These are phyloP conservation scores for Epinotia ramella DNA, from an alignment of 2,888 invertebrate species.

Conservation along the genomic window DNA sequence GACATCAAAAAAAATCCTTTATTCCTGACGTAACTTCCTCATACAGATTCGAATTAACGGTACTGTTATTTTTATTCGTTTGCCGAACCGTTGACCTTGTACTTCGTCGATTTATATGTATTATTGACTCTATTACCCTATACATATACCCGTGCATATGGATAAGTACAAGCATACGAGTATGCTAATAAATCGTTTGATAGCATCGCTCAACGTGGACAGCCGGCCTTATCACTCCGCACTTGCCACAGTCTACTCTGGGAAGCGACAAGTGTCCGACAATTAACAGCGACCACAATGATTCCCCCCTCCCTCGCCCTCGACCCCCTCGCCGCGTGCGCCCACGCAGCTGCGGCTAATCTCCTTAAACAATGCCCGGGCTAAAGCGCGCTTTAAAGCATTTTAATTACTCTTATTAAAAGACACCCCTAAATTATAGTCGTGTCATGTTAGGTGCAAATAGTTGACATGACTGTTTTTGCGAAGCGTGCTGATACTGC, in stretches of 20 bases:
- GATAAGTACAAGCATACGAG: not conserved
- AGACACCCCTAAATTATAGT: conserved; percentile 31
- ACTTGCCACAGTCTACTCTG: conserved; percentile 34
- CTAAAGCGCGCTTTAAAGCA: conserved; percentile 27
- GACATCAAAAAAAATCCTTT: not conserved
- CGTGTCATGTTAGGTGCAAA: conserved; percentile 25
- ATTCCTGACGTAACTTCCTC: not conserved
- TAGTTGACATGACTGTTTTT: conserved; percentile 26
- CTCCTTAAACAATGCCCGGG: conserved; percentile 37
- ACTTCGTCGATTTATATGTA: too few species aligned
- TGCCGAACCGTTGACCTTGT: too few species aligned
- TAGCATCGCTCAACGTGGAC: not conserved
- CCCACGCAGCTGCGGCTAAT: conserved; percentile 41
- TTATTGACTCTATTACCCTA: too few species aligned
- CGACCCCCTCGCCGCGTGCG: conserved; percentile 12
- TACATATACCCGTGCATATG: too few species aligned
- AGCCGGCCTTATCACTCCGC: conserved; percentile 4
- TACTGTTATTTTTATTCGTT: too few species aligned
- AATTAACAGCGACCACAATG: conserved; percentile 41
- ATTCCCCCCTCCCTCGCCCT: not conserved
- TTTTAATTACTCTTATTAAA: conserved; percentile 39
- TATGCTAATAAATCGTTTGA: not conserved
- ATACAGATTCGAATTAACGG: too few species aligned
- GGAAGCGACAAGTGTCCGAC: conserved; percentile 45
- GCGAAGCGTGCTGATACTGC: conserved; percentile 7